Evolutionary conservation across 2,113 vertebrate genomes (phyloP).

Genomic region (Probosciger aterrimus): DNA sequence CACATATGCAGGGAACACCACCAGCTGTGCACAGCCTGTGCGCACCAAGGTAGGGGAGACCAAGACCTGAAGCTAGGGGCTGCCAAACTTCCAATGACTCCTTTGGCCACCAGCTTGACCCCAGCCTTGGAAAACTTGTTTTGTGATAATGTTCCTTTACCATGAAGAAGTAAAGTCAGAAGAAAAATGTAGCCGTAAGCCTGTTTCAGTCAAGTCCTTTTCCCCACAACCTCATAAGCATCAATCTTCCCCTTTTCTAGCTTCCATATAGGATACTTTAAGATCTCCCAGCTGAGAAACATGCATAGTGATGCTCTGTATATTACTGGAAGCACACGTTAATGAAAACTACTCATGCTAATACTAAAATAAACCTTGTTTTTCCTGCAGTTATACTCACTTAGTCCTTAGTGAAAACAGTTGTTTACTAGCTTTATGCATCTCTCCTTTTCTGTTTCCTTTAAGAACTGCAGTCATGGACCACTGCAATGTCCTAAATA

Average conservation of each 20-base stretch:
- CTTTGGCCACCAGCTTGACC: background rate
- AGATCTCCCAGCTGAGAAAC: background rate
- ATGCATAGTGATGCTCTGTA: background rate
- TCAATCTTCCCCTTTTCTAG: background rate
- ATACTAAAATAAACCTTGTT: background rate
- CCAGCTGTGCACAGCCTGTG: background rate
- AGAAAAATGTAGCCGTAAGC: background rate
- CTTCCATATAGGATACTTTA: background rate
- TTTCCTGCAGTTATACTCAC: background rate
- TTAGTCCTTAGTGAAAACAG: background rate
- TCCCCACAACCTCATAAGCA: background rate
- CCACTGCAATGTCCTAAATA: background rate
- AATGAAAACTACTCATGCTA: background rate
- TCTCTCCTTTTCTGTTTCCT: background rate
- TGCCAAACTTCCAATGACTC: background rate
- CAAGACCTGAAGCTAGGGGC: background rate
- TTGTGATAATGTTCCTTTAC: background rate
- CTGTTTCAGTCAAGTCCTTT: background rate
- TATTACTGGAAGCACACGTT: background rate
- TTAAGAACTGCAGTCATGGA: background rate
- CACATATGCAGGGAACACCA: background rate
- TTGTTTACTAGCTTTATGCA: background rate
- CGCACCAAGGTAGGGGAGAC: background rate
- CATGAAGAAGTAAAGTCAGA: background rate
- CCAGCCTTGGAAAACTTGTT: background rate